Conservation (phyloP, 2,888 invertebrate species). For the Hypolimnas misippus region DNA sequence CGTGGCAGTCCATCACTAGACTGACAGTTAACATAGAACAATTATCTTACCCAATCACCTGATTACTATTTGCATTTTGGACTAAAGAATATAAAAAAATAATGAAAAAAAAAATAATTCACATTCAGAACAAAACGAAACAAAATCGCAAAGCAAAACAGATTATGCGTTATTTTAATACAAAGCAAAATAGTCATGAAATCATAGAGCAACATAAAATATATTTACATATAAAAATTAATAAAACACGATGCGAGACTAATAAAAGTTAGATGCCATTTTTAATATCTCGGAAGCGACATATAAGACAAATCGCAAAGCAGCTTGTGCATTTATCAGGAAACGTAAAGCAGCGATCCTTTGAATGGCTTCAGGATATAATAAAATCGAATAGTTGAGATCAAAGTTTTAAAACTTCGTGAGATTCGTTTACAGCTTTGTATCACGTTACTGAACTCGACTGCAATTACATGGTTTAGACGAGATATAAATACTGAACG, state of each 20-base stretch:
- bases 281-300: not conserved
- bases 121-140: not conserved
- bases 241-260: not conserved
- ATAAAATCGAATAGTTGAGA: not conserved
- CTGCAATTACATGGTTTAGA: not conserved
- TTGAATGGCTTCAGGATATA: conserved; percentile 7
- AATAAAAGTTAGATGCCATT: not conserved
- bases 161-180: not conserved
- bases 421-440: not conserved
- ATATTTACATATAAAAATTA: not conserved
- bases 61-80: too few species aligned
- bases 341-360: not conserved
- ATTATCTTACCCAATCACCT: too few species aligned
- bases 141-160: not conserved
- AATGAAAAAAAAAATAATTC: not conserved
- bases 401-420: not conserved
- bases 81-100: not conserved
- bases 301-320: not conserved
- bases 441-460: not conserved
- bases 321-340: not conserved
- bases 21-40: too few species aligned
- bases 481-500: not conserved
- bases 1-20: too few species aligned
- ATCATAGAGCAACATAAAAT: not conserved
- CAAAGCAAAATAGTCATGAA: not conserved